A percentile compares a stretch with the other conserved stretches of the same genome.
Evolutionary conservation across 2,888 invertebrate species (phyloP).

Genomic region (Petrolisthes cinctipes): DNA sequence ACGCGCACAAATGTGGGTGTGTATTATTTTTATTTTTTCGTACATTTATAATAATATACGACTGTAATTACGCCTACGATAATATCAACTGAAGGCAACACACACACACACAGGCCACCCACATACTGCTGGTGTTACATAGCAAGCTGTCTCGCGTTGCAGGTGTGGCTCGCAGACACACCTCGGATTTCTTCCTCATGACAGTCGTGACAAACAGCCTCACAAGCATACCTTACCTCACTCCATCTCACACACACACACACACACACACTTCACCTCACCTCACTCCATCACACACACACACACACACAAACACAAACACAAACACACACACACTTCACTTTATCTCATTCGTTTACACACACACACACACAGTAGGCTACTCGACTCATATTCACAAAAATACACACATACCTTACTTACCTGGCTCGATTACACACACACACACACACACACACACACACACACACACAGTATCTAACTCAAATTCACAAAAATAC

Average conservation of each 20-base stretch:
- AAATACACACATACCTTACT: not conserved
- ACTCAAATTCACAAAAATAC: not conserved
- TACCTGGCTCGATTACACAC: not conserved
- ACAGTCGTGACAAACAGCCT: no score
- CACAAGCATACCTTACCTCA: not conserved
- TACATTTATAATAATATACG: no score
- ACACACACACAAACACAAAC: not conserved
- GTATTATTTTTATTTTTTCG: no score
- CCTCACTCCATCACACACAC: slow-evolving; percentile 3
- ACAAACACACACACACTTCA: not conserved
- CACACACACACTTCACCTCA: slow-evolving; percentile 2
- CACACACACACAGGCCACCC: not conserved
- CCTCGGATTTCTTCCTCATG: no score
- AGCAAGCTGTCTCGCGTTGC: no score
- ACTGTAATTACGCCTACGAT: no score
- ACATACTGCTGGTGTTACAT: no score
- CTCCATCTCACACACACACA: slow-evolving; percentile 6
- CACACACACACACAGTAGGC: slow-evolving; percentile 17
- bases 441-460: not conserved
- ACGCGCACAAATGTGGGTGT: no score
- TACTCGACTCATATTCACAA: not conserved
- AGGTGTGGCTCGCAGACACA: no score
- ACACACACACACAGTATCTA: not conserved
- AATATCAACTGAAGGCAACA: no score
- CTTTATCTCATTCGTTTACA: not conserved